A percentile compares a stretch with the other conserved stretches of the same genome.
phyloP scores from a whole-genome alignment of 1,140 invertebrate species.

The Danaus melanippus region DNA sequence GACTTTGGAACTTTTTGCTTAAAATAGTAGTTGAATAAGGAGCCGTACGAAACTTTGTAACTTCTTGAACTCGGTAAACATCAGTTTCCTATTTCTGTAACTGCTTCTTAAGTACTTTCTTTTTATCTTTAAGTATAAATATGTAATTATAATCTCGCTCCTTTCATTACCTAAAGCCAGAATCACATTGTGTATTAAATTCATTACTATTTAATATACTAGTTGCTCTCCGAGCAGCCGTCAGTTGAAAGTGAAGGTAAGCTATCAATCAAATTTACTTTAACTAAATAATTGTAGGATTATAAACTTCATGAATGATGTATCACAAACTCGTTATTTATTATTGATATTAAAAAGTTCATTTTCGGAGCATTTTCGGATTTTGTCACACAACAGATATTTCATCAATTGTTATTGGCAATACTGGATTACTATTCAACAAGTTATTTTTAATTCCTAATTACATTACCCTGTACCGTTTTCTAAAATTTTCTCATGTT shows the following conservation, averaged over 20 bases:
- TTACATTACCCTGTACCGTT: constrained; percentile 46
- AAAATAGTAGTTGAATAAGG: constrained; percentile 1
- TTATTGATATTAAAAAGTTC: neutral
- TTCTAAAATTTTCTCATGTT: constrained; percentile 50
- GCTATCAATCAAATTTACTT: too few relatives aligned
- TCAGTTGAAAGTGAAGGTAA: too few relatives aligned
- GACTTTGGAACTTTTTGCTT: constrained; percentile 2
- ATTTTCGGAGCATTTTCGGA: neutral
- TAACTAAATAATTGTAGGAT: too few relatives aligned
- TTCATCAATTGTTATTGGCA: constrained; percentile 21
- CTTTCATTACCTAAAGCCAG: too few relatives aligned
- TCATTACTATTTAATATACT: too few relatives aligned
- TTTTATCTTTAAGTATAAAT: too few relatives aligned
- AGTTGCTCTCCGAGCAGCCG: too few relatives aligned
- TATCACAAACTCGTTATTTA: too few relatives aligned
- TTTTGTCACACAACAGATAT: neutral
- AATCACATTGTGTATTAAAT: too few relatives aligned
- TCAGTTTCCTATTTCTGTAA: neutral
- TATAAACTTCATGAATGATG: too few relatives aligned
- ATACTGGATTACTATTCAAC: constrained; percentile 36
- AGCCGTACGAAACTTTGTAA: neutral
- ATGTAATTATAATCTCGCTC: too few relatives aligned
- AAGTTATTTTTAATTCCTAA: constrained; percentile 13
- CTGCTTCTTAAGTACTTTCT: too few relatives aligned
- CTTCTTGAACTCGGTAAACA: constrained; percentile 5